Conservation (phyloP, 1,140 invertebrate species). For the Pinna nobilis region DNA sequence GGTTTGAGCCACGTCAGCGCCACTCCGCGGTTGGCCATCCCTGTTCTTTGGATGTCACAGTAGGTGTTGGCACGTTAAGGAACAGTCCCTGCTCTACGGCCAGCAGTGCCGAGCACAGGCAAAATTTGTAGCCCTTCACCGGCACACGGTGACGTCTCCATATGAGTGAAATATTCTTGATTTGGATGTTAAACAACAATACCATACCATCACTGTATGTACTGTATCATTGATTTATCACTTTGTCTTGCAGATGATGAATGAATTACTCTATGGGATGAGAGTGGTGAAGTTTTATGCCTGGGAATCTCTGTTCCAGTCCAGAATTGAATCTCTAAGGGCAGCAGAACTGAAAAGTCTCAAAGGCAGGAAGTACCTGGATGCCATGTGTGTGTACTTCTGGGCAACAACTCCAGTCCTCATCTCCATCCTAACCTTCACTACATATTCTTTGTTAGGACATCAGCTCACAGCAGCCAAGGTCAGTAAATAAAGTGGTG, state of each 20-base stretch:
- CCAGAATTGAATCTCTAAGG: slow-evolving; percentile 77
- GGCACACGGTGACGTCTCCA: too few relatives aligned
- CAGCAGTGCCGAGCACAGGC: too few relatives aligned
- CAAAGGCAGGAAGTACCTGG: slow-evolving; percentile 92
- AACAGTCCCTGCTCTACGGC: too few relatives aligned
- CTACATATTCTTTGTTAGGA: slow-evolving; percentile 89
- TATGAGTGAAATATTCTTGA: too few relatives aligned
- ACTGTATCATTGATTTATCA: neutral
- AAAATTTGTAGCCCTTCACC: too few relatives aligned
- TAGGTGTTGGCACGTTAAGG: too few relatives aligned
- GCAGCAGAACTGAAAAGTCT: slow-evolving; percentile 69
- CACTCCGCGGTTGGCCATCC: too few relatives aligned
- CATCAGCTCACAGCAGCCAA: slow-evolving; percentile 89
- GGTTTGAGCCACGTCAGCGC: too few relatives aligned
- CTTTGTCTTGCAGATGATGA: slow-evolving; percentile 79
- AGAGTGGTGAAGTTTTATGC: slow-evolving; percentile 93
- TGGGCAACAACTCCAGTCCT: slow-evolving; percentile 99
- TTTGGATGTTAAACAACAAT: too few relatives aligned
- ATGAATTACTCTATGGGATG: slow-evolving; percentile 91
- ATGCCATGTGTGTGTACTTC: slow-evolving; percentile 98
- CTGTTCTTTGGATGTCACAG: too few relatives aligned
- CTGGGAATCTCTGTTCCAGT: slow-evolving; percentile 93
- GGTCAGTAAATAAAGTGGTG: slow-evolving; percentile 74
- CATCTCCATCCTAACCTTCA: slow-evolving; percentile 94
- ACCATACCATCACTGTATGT: too few relatives aligned